A percentile compares a stretch with the other conserved stretches of the same genome.
Evolutionary conservation across 2,113 vertebrate genomes (phyloP).

Genomic region (Tichodroma muraria): DNA sequence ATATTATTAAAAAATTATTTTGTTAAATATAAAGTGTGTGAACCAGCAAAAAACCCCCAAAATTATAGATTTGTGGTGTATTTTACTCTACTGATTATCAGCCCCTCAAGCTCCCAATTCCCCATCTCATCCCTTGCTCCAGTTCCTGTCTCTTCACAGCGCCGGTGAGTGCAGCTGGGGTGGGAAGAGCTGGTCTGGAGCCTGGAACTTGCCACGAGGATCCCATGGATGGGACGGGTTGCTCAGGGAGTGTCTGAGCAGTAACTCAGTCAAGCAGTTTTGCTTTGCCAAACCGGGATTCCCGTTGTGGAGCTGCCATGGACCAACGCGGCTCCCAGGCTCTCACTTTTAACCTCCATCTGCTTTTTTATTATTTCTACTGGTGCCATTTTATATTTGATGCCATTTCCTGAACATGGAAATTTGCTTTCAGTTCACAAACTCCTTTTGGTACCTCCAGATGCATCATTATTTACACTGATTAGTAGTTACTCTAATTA

Average conservation of each 20-base stretch:
- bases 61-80: constrained; percentile 52
- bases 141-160: not conserved
- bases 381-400: constrained; percentile 4
- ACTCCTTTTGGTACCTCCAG: constrained; percentile 51
- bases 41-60: constrained; percentile 66
- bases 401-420: not conserved
- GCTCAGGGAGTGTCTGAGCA: not conserved
- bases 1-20: constrained; percentile 96
- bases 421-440: constrained; percentile 56
- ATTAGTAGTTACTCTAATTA: constrained; percentile 65
- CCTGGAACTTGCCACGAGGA: not conserved
- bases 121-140: not conserved
- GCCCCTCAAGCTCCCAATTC: not conserved
- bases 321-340: not conserved
- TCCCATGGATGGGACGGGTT: not conserved
- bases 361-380: not conserved
- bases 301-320: accelerated
- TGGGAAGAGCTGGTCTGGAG: not conserved
- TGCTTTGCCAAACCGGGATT: not conserved
- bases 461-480: constrained; percentile 65
- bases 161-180: not conserved
- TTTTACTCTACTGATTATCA: constrained; percentile 13
- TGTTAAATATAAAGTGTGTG: constrained; percentile 94
- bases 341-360: not conserved
- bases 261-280: not conserved